Base-by-base conservation (phyloP, 2,888 invertebrate genomes). In the Lutraria lutraria region DNA sequence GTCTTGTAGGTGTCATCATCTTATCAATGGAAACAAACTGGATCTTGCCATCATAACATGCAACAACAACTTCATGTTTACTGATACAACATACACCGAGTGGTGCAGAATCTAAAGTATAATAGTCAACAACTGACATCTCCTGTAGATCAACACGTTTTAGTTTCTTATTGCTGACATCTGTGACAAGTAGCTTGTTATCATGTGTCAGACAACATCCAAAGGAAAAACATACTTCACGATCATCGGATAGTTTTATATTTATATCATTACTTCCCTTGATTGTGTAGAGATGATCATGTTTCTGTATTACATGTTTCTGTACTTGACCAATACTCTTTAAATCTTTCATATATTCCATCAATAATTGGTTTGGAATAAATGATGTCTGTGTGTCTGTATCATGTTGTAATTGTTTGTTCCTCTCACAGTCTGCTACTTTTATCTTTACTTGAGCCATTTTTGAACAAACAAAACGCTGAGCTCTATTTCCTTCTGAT, bases 31-130 rank as follows among this genome's bases (percentile, higher is more conserved):
- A 85, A 25, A 84, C 53, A 54, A 80, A 81, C 81, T 88, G 72
- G 52, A 68, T 72, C 19, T 53, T 68, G 52, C 43, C 76, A 63
- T 21, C 2, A 1, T 13, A 12, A 68, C 63, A 81, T 43, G 53
- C 25, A 52, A 88, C 84, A 21, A 43, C 84, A 12, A 80, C 88
- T 68, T 87, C 83, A 34, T 34, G 56, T n/a, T 80, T 13, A 79
- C 87, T 87, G 19, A 81, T 72, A 85, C 81, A 54, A 31, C 81
- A 81, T n/a, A 88, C 85, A 25, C 68, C 84, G 0, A 13, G 31
- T 8, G 85, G 85, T 21, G 3, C 0, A 60, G 52, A 12, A 72
- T 81, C 31, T 34, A 86, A 25, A 15, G 15, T 31, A 81, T 81
- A 86, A 53, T 63, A 29, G 43, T 86, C 81, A 16, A 53, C 43